These are phyloP conservation scores for Capreolus pygargus DNA, from an alignment of 2,113 vertebrate species.

Conservation along the genomic window DNA sequence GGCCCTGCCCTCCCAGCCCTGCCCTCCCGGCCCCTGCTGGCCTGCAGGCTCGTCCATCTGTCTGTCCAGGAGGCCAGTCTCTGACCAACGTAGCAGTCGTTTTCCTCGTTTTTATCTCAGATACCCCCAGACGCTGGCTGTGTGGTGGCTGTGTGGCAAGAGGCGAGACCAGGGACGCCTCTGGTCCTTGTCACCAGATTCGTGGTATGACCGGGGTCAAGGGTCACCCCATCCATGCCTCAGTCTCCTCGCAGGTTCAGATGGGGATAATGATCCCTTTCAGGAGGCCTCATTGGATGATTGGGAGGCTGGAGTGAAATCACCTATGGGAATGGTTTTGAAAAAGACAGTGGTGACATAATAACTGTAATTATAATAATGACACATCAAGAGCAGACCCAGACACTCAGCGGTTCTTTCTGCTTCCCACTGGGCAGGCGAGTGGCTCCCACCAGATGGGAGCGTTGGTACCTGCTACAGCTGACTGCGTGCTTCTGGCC, in stretches of 20 bases:
- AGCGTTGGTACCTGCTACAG: neutral
- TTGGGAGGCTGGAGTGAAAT: neutral
- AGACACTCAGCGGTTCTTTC: neutral
- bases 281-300: neutral
- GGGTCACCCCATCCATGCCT: neutral
- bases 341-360: constrained; percentile 33
- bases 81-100: neutral
- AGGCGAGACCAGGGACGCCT: neutral
- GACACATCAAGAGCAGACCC: neutral
- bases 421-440: neutral
- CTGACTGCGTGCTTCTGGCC: neutral
- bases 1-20: no score
- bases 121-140: neutral
- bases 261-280: neutral
- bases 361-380: constrained; percentile 33
- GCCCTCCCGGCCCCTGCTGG: fast-evolving
- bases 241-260: neutral
- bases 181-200: neutral
- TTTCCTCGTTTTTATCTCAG: neutral
- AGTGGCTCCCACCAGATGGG: neutral
- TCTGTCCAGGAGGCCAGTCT: neutral
- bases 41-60: neutral
- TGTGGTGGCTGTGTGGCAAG: neutral
- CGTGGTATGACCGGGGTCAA: neutral
- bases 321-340: constrained; percentile 22